phyloP scores from a whole-genome alignment of 2,888 invertebrate species.

The Lymantria monacha region DNA sequence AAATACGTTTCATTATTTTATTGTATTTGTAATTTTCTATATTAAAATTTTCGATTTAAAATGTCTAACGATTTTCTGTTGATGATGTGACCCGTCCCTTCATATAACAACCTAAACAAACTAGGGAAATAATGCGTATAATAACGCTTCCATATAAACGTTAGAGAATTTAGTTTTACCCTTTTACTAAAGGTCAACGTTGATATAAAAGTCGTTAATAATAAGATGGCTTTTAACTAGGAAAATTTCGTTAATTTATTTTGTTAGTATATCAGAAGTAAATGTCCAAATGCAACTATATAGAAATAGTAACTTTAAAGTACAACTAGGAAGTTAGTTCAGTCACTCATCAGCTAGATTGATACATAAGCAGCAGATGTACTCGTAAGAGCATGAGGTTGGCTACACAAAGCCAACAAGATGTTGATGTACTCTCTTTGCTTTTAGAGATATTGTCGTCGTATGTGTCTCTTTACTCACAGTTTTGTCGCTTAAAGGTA shows the following conservation, averaged over 20 bases:
- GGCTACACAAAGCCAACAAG: constrained; percentile 46
- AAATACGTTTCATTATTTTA: no score
- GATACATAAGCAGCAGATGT: constrained; percentile 46
- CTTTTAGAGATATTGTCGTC: constrained; percentile 60
- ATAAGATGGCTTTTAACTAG: no score
- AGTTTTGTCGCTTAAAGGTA: constrained; percentile 27
- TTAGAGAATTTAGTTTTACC: no score
- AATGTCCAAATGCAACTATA: not conserved
- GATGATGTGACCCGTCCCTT: no score
- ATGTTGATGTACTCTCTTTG: constrained; percentile 54
- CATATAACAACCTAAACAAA: no score
- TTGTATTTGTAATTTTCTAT: no score
- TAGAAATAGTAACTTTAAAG: not conserved
- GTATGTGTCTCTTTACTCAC: constrained; percentile 28
- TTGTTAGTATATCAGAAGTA: not conserved
- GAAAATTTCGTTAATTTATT: not conserved
- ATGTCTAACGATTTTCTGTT: no score
- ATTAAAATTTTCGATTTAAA: no score
- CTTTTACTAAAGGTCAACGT: no score
- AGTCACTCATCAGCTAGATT: constrained; percentile 56
- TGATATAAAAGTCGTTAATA: no score
- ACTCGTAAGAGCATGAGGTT: constrained; percentile 33
- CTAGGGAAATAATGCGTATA: no score
- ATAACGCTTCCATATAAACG: no score
- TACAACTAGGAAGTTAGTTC: not conserved